These are phyloP conservation scores for Cosmia trapezina DNA, from an alignment of 2,888 invertebrate genomes.

Conservation along the genomic window DNA sequence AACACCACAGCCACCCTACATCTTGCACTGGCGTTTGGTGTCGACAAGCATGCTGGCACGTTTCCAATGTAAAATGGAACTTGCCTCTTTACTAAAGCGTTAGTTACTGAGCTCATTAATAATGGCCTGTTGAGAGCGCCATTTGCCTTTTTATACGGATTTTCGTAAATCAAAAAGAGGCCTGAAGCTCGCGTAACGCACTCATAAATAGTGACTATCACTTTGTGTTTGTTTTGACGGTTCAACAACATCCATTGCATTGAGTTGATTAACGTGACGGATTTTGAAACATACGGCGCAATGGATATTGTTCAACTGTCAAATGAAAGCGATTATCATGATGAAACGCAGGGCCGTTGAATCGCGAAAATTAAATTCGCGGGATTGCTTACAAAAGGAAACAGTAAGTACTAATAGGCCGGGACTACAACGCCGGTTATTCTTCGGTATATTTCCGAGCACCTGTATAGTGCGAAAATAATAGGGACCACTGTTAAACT, in stretches of 20 bases:
- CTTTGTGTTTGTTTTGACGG: not conserved
- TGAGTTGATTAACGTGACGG: not conserved
- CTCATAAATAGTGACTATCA: not conserved
- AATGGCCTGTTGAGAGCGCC: constrained; percentile 75
- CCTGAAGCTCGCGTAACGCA: not conserved
- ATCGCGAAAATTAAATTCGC: constrained; percentile 18
- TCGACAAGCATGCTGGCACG: constrained; percentile 80
- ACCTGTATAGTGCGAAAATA: not conserved
- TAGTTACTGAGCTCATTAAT: constrained; percentile 80
- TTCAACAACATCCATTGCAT: not conserved
- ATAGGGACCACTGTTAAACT: not conserved
- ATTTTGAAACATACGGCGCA: not conserved
- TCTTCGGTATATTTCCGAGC: constrained; percentile 2
- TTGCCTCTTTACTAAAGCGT: constrained; percentile 75
- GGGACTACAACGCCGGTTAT: not conserved
- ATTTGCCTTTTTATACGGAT: constrained; percentile 53
- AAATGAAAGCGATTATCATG: constrained; percentile 7
- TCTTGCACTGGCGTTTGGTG: constrained; percentile 68
- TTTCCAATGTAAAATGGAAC: constrained; percentile 84
- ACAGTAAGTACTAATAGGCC: too few species aligned
- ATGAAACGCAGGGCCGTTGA: not conserved
- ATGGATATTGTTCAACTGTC: not conserved
- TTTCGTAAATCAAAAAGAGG: constrained; percentile 32
- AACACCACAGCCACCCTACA: constrained; percentile 61
- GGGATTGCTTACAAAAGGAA: constrained; percentile 9